Evolutionary conservation across 2,113 vertebrate species (phyloP), one percentile per base, ranked within the genome.

Genomic region (Apodemus speciosus): DNA sequence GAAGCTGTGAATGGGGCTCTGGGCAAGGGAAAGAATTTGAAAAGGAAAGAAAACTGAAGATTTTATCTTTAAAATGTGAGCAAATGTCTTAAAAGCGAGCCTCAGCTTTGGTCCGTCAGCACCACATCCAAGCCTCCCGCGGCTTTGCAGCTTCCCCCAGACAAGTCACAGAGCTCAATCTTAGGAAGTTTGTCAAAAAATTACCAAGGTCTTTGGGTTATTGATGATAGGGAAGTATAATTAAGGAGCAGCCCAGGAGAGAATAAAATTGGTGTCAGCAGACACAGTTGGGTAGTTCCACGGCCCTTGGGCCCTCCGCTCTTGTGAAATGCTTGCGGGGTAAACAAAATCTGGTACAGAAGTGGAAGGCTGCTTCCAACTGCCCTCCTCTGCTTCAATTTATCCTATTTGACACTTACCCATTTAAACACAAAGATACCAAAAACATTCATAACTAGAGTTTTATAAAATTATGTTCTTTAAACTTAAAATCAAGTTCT

Each of bases 61-160:
- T 83, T 76, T 66, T 87, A 85, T 94, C 89, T 93, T 90, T n/a
- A 92, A 93, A 93, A 85, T 18, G 16, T 92, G 30, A 91, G 71
- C 62, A 88, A 71, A 38, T 76, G 32, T 90, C 77, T 77, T 58
- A 2, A 49, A 62, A 9, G 2, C 0, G 7, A 20, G 53, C 27
- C 27, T 92, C 49, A 51, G 40, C 73, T 49, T 88, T 87, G 8
- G 81, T 53, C 56, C 53, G 21, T 91, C 38, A 60, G 58, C 38
- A 75, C 23, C 43, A 35, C 62, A 81, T 46, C 46, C n/a, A 60
- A 87, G 23, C 43, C 83, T 79, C 69, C 7, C 25, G 62, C 30
- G 64, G 77, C 20, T 69, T 10, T 86, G 23, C 71, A 93, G 30
- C 73, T 25, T 49, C 49, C 79, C 40, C 62, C 86, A 66, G n/a